These are phyloP conservation scores for Apostichopus japonicus DNA, from an alignment of 35 echinoderm and acorn worm species.

Conservation along the genomic window DNA sequence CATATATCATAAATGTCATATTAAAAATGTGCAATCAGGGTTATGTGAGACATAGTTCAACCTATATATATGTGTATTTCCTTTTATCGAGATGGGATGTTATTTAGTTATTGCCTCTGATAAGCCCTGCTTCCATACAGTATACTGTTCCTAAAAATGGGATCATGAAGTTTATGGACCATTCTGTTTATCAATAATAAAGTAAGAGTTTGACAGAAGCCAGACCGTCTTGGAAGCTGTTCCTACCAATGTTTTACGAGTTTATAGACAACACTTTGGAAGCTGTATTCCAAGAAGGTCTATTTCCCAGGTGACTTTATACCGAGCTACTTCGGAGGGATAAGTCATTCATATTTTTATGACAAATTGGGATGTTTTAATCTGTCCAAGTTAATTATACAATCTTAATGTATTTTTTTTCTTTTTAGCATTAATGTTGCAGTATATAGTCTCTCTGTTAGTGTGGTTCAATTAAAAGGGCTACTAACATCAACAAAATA, in stretches of 20 bases:
- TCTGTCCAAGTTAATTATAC: background rate
- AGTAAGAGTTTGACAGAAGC: background rate
- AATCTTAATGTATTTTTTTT: background rate
- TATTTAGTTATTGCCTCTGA: background rate
- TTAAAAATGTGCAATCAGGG: background rate
- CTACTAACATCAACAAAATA: too few relatives aligned
- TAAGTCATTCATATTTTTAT: background rate
- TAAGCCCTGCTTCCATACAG: background rate
- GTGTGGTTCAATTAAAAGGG: too few relatives aligned
- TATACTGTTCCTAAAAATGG: background rate
- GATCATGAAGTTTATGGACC: background rate
- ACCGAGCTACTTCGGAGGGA: background rate
- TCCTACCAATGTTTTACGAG: background rate
- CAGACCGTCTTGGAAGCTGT: background rate
- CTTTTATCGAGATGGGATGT: too few relatives aligned
- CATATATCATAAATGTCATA: background rate
- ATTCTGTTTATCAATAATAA: background rate
- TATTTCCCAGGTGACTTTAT: background rate
- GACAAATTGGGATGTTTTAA: background rate
- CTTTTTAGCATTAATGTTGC: background rate
- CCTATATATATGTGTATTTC: too few relatives aligned
- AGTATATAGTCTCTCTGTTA: background rate
- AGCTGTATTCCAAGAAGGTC: background rate
- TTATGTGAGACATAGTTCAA: too few relatives aligned
- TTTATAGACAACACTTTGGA: background rate